Evolutionary conservation across 2,113 vertebrate species (phyloP).

Genomic region (Myxocyprinus asiaticus): DNA sequence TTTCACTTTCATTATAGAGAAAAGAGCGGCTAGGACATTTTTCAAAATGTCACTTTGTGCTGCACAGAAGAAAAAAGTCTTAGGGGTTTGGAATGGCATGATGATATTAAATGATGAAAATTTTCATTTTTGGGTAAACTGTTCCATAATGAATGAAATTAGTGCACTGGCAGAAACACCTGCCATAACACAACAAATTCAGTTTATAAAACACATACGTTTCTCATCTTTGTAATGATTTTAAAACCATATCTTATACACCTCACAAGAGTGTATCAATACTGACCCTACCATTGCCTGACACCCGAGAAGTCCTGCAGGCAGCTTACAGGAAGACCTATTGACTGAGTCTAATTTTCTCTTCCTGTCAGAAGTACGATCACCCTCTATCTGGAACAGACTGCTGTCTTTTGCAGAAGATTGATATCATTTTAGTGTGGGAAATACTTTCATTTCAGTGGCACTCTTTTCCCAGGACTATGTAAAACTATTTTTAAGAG

Average conservation of each 20-base stretch:
- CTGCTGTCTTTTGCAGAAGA: conserved; percentile 55
- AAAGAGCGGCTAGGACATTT: no score
- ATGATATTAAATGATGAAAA: no score
- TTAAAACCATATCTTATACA: conserved; percentile 17
- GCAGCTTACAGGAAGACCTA: conserved; percentile 77
- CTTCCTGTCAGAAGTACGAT: conserved; percentile 73
- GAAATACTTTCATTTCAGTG: conserved; percentile 35
- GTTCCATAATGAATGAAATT: no score
- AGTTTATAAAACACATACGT: no score
- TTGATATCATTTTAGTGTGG: conserved; percentile 62
- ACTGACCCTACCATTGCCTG: conserved; percentile 38
- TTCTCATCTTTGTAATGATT: conserved; percentile 3
- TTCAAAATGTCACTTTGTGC: no score
- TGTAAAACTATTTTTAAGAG: conserved; percentile 7
- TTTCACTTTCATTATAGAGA: no score
- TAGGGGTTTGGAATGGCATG: no score
- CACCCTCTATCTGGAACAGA: conserved; percentile 64
- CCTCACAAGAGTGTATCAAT: no score
- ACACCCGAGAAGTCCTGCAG: conserved; percentile 68
- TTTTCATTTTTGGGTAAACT: no score
- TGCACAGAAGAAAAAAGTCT: no score
- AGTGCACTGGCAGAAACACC: no score
- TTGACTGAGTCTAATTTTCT: conserved; percentile 65
- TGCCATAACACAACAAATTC: no score
- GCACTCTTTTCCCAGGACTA: conserved; percentile 11